These are phyloP conservation scores for Xiphophorus couchianus DNA, from an alignment of 2,113 vertebrate genomes.

Conservation along the genomic window DNA sequence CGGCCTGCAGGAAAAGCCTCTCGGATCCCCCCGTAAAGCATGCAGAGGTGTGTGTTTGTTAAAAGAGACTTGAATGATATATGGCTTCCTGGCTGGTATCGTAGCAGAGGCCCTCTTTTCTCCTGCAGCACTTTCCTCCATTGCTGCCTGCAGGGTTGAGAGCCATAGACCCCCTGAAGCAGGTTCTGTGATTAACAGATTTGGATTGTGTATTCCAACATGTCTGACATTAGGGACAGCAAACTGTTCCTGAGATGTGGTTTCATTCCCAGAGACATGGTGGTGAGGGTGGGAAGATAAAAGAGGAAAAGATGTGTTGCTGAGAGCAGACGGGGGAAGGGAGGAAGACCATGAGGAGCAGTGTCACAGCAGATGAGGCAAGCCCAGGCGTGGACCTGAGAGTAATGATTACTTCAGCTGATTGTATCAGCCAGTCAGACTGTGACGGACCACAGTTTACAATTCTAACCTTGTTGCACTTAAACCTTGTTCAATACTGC, in stretches of 20 bases:
- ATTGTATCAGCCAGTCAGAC: slow-evolving; percentile 65
- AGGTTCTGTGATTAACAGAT: slow-evolving; percentile 46
- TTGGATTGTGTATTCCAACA: slow-evolving; percentile 49
- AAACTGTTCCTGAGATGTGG: slow-evolving; percentile 40
- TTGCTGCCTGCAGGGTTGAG: slow-evolving; percentile 46
- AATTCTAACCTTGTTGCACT: slow-evolving; percentile 15
- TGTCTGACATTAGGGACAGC: slow-evolving; percentile 25
- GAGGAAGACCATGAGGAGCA: slow-evolving; percentile 53
- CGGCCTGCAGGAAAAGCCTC: slow-evolving; percentile 66
- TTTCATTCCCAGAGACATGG: slow-evolving; percentile 36
- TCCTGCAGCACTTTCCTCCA: slow-evolving; percentile 42
- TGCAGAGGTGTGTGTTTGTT: slow-evolving; percentile 64
- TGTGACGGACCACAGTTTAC: slow-evolving; percentile 29
- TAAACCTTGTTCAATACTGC: not conserved
- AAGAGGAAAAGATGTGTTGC: slow-evolving; percentile 30
- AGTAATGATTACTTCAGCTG: slow-evolving; percentile 72
- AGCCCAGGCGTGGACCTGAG: slow-evolving; percentile 69
- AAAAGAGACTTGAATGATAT: slow-evolving; percentile 71
- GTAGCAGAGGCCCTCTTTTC: slow-evolving; percentile 62
- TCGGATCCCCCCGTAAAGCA: slow-evolving; percentile 72
- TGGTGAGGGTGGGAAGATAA: slow-evolving; percentile 50
- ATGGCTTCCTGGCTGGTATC: slow-evolving; percentile 78
- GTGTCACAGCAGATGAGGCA: slow-evolving; percentile 73
- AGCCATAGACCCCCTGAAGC: slow-evolving; percentile 25
- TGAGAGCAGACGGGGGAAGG: slow-evolving; percentile 59